Evolutionary conservation across 2,113 vertebrate genomes (phyloP).

Genomic region (Acinonyx jubatus): DNA sequence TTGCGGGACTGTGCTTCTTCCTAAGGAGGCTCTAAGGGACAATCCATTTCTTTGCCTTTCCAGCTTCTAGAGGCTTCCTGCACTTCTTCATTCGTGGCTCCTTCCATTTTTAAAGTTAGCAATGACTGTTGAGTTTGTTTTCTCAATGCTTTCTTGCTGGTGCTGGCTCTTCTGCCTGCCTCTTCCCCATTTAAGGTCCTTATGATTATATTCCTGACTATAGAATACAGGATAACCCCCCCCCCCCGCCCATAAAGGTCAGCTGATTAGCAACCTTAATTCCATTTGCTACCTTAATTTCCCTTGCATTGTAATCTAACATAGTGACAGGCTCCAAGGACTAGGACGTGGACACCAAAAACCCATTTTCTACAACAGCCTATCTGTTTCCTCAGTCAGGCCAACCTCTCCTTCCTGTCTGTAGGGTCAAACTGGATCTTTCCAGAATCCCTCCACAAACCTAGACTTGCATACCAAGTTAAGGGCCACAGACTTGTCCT

Average conservation of each 20-base stretch:
- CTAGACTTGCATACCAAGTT: neutral
- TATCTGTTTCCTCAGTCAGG: neutral
- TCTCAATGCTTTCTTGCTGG: neutral
- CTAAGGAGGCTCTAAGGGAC: neutral
- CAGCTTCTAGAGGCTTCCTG: neutral
- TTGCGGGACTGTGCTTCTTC: accelerated
- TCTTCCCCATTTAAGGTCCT: neutral
- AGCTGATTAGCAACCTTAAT: neutral
- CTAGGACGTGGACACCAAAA: neutral
- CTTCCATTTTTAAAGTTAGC: neutral
- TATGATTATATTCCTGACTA: neutral
- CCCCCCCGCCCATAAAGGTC: neutral
- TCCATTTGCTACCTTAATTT: neutral
- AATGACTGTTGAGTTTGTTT: neutral
- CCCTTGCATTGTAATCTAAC: neutral
- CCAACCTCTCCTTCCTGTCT: neutral
- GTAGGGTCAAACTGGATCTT: neutral
- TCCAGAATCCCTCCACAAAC: neutral
- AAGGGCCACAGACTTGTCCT: neutral
- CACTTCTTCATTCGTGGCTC: neutral
- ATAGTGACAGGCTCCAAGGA: neutral
- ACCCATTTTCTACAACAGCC: neutral
- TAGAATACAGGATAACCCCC: neutral
- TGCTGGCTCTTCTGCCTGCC: neutral
- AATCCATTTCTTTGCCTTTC: neutral